Percentiles rank a stretch among this genome's conserved stretches.
phyloP scores from a whole-genome alignment of 1,140 invertebrate species.

The Ceratina australensis region DNA sequence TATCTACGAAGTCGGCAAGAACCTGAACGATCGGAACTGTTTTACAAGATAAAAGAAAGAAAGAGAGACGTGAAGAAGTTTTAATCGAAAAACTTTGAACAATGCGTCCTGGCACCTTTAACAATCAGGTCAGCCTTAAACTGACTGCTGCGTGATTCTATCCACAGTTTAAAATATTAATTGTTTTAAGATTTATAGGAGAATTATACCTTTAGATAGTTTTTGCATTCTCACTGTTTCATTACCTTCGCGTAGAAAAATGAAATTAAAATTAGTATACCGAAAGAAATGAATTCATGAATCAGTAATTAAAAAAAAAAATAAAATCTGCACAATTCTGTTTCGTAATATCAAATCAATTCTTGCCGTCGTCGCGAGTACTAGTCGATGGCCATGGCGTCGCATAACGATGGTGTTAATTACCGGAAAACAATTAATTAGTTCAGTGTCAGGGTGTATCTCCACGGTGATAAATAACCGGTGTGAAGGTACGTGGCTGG shows the following conservation, averaged over 20 bases:
- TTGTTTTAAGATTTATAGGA: no score
- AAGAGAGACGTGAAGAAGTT: conserved; percentile 56
- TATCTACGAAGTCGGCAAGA: conserved; percentile 36
- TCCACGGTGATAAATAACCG: conserved; percentile 2
- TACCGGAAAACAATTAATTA: conserved; percentile 14
- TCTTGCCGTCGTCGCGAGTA: not conserved
- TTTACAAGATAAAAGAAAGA: conserved; percentile 33
- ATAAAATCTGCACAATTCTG: no score
- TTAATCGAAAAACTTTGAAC: conserved; percentile 70
- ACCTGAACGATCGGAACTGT: conserved; percentile 54
- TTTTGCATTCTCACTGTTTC: no score
- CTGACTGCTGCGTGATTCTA: conserved; percentile 14
- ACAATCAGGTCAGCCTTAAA: conserved; percentile 58
- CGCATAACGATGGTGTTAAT: not conserved
- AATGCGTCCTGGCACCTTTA: conserved; percentile 53
- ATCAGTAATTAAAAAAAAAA: no score
- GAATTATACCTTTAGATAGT: no score
- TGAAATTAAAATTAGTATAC: no score
- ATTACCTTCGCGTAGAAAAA: no score
- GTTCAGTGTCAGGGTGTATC: not conserved
- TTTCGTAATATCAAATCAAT: conserved; percentile 1
- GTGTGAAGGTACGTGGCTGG: not conserved
- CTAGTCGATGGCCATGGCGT: not conserved
- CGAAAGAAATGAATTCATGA: no score
- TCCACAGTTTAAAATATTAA: conserved; percentile 40